Percentiles rank a stretch among this genome's conserved stretches.
These are phyloP conservation scores for Myotis findleyi DNA, from an alignment of 2,797 vertebrate genomes.

Conservation along the genomic window DNA sequence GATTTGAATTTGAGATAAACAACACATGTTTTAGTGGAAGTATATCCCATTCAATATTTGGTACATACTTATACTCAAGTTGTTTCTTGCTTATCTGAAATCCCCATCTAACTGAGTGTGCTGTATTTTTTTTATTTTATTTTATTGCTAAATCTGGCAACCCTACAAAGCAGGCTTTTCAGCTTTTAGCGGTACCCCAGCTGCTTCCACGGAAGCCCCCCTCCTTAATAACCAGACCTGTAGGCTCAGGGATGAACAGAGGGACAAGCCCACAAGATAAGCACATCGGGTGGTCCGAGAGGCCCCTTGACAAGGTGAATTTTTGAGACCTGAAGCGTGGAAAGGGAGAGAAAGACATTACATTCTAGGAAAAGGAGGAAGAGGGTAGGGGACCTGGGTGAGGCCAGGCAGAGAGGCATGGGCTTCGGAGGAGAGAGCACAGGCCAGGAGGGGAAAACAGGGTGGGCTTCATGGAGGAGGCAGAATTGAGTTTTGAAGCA, in stretches of 20 bases:
- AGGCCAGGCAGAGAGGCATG: fast-evolving
- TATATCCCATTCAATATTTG: not conserved
- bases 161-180: not conserved
- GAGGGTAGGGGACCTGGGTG: not conserved
- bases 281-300: not conserved
- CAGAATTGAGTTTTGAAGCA: not conserved
- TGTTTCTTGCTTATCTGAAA: not conserved
- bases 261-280: not conserved
- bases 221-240: not conserved
- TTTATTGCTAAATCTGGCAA: not conserved
- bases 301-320: not conserved
- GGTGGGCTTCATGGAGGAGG: not conserved
- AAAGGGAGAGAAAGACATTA: not conserved
- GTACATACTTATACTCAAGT: not conserved
- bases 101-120: not conserved
- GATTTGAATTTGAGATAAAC: not conserved
- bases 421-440: not conserved
- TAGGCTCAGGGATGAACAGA: not conserved
- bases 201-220: not conserved
- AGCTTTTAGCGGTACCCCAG: not conserved
- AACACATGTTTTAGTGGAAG: not conserved
- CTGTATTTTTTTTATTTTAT: not conserved
- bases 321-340: not conserved
- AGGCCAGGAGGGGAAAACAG: no score
- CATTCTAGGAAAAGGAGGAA: fast-evolving